Conservation (phyloP, 2,888 invertebrate species). For the Sicus ferrugineus region DNA sequence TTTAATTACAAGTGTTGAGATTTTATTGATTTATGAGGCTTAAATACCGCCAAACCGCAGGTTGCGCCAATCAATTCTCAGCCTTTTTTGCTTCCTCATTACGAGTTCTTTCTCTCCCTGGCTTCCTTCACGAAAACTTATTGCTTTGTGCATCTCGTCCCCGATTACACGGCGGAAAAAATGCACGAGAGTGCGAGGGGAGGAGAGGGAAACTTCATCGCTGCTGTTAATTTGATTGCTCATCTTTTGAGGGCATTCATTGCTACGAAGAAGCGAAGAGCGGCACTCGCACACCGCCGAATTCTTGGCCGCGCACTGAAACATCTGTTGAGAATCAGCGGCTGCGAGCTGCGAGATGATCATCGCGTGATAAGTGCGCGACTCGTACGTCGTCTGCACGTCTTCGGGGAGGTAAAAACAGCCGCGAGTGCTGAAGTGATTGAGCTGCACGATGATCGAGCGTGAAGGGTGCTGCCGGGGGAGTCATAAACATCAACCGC, state of each 20-base stretch:
- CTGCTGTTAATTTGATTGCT: not conserved
- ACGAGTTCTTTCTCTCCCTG: too few relatives aligned
- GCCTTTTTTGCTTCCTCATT: too few relatives aligned
- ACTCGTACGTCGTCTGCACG: too few relatives aligned
- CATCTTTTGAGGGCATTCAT: not conserved
- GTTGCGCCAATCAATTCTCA: too few relatives aligned
- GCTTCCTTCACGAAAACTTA: too few relatives aligned
- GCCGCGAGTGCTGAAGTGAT: constrained; percentile 13
- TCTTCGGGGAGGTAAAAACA: not conserved
- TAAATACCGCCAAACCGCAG: constrained; percentile 8
- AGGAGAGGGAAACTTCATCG: not conserved
- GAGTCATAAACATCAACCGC: constrained; percentile 7
- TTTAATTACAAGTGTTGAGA: too few relatives aligned
- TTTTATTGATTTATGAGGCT: constrained; percentile 8
- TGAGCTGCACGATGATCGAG: not conserved
- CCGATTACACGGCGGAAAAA: not conserved
- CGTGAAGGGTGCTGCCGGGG: not conserved
- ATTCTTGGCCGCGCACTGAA: constrained; percentile 24
- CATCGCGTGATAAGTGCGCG: not conserved
- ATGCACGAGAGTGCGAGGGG: too few relatives aligned
- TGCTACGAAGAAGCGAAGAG: not conserved
- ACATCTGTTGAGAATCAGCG: constrained; percentile 29
- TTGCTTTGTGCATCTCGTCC: not conserved
- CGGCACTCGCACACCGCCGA: constrained; percentile 21
- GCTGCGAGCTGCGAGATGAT: not conserved